Percentiles rank a stretch among this genome's conserved stretches.
These are phyloP conservation scores for Xyrichtys novacula DNA, from an alignment of 2,797 vertebrate genomes.

Conservation along the genomic window DNA sequence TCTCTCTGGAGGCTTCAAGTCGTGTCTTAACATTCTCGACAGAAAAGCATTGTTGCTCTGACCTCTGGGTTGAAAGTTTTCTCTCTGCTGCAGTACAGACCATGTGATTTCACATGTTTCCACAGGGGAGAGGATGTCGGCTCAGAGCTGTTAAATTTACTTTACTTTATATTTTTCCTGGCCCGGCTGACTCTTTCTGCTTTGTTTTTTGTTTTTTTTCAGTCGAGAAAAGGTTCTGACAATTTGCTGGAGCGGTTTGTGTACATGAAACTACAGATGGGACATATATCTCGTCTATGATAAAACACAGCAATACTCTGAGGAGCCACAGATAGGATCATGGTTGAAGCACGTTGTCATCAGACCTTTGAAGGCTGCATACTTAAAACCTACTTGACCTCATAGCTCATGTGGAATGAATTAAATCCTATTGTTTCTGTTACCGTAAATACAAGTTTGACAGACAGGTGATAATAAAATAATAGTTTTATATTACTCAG, in stretches of 20 bases:
- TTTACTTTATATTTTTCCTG: too few species aligned
- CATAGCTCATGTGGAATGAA: too few species aligned
- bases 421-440: too few species aligned
- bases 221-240: background rate
- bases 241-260: background rate
- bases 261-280: background rate
- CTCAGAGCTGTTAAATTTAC: conserved; percentile 11
- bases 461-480: too few species aligned
- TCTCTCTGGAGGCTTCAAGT: too few species aligned
- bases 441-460: too few species aligned
- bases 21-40: background rate
- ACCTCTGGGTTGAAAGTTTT: background rate
- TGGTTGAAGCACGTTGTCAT: too few species aligned
- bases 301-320: background rate
- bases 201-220: too few species aligned
- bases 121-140: background rate
- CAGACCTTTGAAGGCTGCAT: too few species aligned
- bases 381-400: too few species aligned
- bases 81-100: background rate
- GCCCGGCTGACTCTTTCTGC: background rate
- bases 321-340: too few species aligned
- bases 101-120: conserved; percentile 3
- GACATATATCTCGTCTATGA: conserved; percentile 9
- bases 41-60: background rate
- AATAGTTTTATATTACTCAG: too few species aligned